These are phyloP conservation scores for Agrypnus murinus DNA, from an alignment of 2,888 invertebrate species.

Conservation along the genomic window DNA sequence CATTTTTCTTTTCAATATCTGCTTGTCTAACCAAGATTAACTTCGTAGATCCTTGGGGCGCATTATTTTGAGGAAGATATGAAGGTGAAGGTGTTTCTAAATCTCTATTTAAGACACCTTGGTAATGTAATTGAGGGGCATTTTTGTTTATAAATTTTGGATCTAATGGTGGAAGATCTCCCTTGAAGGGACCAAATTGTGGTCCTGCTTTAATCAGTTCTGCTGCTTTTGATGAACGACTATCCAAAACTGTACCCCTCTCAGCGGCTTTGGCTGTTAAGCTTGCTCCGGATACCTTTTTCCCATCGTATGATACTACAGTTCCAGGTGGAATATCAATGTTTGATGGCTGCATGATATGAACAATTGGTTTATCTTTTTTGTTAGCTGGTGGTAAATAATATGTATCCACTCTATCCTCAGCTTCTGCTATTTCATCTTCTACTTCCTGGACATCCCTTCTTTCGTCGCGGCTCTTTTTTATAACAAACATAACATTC, in stretches of 20 bases:
- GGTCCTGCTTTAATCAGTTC: slow-evolving; percentile 78
- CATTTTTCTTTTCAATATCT: slow-evolving; percentile 52
- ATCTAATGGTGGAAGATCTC: slow-evolving; percentile 80
- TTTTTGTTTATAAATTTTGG: slow-evolving; percentile 70
- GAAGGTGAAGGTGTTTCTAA: slow-evolving; percentile 62
- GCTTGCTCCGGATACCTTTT: slow-evolving; percentile 81
- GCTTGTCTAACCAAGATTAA: slow-evolving; percentile 69
- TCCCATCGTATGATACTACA: slow-evolving; percentile 85
- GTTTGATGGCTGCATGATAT: slow-evolving; percentile 65
- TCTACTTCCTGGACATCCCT: slow-evolving; percentile 41
- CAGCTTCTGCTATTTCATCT: slow-evolving; percentile 78
- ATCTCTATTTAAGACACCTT: slow-evolving; percentile 64
- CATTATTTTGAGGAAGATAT: slow-evolving; percentile 16
- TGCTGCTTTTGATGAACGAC: slow-evolving; percentile 73
- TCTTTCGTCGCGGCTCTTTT: slow-evolving; percentile 49
- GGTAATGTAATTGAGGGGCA: slow-evolving; percentile 65
- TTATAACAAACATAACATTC: slow-evolving; percentile 47
- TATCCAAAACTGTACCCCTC: slow-evolving; percentile 58
- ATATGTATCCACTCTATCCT: slow-evolving; percentile 81
- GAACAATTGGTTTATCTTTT: slow-evolving; percentile 62
- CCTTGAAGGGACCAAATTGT: slow-evolving; percentile 84
- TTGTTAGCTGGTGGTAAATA: slow-evolving; percentile 82
- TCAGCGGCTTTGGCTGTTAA: slow-evolving; percentile 70
- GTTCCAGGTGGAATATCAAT: slow-evolving; percentile 74
- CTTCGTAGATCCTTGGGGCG: slow-evolving; percentile 66